phyloP scores from a whole-genome alignment of 2,888 invertebrate species.

The Hymenopus coronatus region DNA sequence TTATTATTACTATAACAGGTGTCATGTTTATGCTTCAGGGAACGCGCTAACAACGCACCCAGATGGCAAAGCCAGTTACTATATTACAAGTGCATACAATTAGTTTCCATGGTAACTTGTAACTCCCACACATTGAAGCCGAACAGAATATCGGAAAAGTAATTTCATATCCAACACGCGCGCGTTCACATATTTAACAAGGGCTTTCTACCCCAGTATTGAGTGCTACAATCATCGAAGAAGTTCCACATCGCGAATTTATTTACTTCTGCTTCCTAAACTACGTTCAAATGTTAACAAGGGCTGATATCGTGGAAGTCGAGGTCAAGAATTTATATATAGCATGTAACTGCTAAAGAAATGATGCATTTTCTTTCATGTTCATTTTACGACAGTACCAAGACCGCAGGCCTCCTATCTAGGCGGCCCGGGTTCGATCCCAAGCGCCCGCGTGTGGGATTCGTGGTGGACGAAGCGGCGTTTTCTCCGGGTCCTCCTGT shows the following conservation, averaged over 20 bases:
- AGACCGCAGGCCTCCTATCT: too few relatives aligned
- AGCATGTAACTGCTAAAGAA: too few relatives aligned
- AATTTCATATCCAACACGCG: conserved; percentile 3
- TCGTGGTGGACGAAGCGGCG: too few relatives aligned
- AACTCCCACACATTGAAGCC: not conserved
- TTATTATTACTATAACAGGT: too few relatives aligned
- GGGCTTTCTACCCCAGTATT: not conserved
- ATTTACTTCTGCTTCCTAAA: not conserved
- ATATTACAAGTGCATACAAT: conserved; percentile 15
- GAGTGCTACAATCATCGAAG: not conserved
- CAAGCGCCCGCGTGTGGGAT: too few relatives aligned
- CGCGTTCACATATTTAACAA: not conserved
- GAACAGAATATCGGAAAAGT: conserved; percentile 23
- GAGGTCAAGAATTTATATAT: not conserved
- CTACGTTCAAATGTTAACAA: not conserved
- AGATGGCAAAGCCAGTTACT: not conserved
- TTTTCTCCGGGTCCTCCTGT: too few relatives aligned
- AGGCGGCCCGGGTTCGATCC: too few relatives aligned
- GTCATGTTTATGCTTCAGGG: too few relatives aligned
- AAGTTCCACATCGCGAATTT: not conserved
- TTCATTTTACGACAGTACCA: too few relatives aligned
- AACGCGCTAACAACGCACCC: too few relatives aligned
- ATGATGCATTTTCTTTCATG: too few relatives aligned
- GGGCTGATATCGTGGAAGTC: not conserved
- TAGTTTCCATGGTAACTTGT: conserved; percentile 19